Conservation (phyloP, 2,888 invertebrate genomes). For the Heliconius aoede region DNA sequence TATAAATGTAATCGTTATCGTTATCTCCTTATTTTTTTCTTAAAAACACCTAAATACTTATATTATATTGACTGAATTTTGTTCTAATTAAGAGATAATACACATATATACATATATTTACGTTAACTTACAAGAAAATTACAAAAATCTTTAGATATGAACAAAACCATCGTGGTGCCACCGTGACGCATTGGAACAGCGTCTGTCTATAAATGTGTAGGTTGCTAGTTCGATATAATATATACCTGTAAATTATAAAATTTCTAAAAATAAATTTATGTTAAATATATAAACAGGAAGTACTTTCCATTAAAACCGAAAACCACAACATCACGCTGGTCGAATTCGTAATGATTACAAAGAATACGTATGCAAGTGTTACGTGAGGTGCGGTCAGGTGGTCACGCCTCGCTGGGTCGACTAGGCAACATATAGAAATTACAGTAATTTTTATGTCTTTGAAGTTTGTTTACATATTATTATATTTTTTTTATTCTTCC, state of each 20-base stretch:
- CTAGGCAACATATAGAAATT: conserved; percentile 47
- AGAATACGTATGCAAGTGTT: conserved; percentile 36
- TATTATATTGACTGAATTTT: background rate
- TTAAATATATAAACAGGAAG: background rate
- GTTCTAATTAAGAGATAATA: background rate
- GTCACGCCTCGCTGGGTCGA: conserved; percentile 54
- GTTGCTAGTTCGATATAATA: background rate
- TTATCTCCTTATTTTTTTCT: background rate
- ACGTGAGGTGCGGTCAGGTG: conserved; percentile 44
- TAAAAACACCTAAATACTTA: background rate
- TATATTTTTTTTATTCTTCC: background rate
- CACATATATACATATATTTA: too few relatives aligned
- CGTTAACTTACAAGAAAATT: background rate
- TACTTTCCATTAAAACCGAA: conserved; percentile 8
- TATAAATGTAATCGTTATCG: too few relatives aligned
- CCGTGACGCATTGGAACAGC: background rate
- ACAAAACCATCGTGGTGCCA: too few relatives aligned
- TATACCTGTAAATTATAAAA: background rate
- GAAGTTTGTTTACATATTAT: conserved; percentile 3
- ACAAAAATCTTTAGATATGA: background rate
- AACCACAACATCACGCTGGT: background rate
- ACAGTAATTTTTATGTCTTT: conserved; percentile 20
- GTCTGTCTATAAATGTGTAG: background rate
- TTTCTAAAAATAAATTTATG: background rate
- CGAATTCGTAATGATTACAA: conserved; percentile 12